phyloP scores from a whole-genome alignment of 2,888 invertebrate genomes.

The Tryphoninae sp. region DNA sequence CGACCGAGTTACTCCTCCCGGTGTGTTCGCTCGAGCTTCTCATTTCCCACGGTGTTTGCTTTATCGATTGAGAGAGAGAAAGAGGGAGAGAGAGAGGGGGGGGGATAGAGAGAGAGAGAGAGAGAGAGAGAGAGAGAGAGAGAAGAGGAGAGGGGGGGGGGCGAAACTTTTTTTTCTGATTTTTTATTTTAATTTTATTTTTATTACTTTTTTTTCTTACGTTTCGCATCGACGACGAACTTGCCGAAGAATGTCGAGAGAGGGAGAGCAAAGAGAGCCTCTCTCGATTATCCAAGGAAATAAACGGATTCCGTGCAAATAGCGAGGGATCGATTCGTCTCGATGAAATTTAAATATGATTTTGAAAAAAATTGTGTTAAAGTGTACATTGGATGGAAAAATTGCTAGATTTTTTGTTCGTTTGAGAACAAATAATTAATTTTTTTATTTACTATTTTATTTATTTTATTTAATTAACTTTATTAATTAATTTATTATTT shows the following conservation, averaged over 20 bases:
- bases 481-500: no score
- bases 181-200: neutral
- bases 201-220: constrained; percentile 2
- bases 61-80: constrained; percentile 66
- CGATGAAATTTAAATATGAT: neutral
- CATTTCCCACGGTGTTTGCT: constrained; percentile 77
- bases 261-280: neutral
- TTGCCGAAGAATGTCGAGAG: neutral
- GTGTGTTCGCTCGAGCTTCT: constrained; percentile 71
- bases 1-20: neutral
- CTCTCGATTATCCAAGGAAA: no score
- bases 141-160: neutral
- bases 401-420: neutral
- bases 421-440: no score
- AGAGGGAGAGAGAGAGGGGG: neutral
- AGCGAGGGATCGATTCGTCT: neutral
- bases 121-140: neutral
- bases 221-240: constrained; percentile 65
- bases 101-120: constrained; percentile 43
- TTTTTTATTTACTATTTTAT: no score
- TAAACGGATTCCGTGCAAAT: no score
- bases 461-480: no score
- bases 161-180: constrained; percentile 59
- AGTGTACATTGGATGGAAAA: neutral
- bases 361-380: neutral